Base-by-base conservation (phyloP, 2,888 invertebrate species). In the Antheraea yamamai region DNA sequence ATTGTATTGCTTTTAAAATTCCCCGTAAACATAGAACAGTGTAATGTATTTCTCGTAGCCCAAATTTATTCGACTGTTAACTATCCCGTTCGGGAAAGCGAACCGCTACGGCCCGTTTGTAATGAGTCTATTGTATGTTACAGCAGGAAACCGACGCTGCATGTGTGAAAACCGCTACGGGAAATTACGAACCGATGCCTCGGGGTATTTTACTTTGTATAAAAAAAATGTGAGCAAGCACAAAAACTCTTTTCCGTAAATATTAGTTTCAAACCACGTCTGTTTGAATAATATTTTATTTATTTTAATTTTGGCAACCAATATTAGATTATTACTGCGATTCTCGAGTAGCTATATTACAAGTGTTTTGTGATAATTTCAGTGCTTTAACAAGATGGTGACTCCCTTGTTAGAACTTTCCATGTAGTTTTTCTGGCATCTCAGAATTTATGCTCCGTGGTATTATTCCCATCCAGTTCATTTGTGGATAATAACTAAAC, bases 1-100 rank as follows among this genome's bases (percentile, higher is more conserved):
- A 30, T 30, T 47, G 47, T 47, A 18, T 55, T 55, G 18, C 18
- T 55, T 18, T 55, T 18, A 16, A 55, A 4, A 39, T 39, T 39
- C 35, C 35, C 35, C 35, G 35, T 39, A 39, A 58, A 58, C 8
- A n/a, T 20, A 58, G 58, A 58, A 58, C 1, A 20, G 20, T 20
- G n/a, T 18, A 6, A 20, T 58, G 20, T 58, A 58, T 58, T 58
- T 85, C 18, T 39, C 35, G 35, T 39, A 39, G 52, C 1, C 20
- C 23, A 58, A n/a, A 87, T n/a, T 20, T 58, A 58, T n/a, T 58
- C 58, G n/a, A n/a, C n/a, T 20, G 20, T 18, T 58, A n/a, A 61
- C 23, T 23, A 23, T 23, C n/a, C 23, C 23, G 61, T 61, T 66
- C 30, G 64, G 30, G 16, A 66, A 30, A 16, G 14, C 64, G 64